Evolutionary conservation across 2,113 vertebrate genomes (phyloP).

Genomic region (Bostrychus sinensis): DNA sequence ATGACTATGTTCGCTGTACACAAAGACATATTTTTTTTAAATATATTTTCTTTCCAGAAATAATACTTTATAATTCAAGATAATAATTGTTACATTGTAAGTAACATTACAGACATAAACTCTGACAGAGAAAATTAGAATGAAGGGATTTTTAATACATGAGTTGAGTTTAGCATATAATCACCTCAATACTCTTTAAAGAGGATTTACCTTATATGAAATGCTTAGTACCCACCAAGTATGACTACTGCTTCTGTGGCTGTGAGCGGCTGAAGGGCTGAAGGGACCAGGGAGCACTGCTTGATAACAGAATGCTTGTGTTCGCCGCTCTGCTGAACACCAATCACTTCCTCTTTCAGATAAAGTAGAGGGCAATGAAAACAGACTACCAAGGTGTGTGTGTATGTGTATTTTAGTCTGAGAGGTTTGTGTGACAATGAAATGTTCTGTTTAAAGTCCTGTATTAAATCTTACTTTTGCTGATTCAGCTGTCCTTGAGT

Average conservation of each 20-base stretch:
- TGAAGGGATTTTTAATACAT: not conserved
- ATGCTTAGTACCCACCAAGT: constrained; percentile 22
- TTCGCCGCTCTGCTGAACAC: constrained; percentile 70
- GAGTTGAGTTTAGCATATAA: not conserved
- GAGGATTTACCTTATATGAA: constrained; percentile 43
- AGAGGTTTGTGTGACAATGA: constrained; percentile 40
- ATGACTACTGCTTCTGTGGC: constrained; percentile 8
- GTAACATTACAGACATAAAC: not conserved
- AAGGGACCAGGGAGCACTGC: constrained; percentile 55
- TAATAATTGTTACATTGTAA: too few species aligned
- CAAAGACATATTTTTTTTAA: too few species aligned
- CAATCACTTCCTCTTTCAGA: constrained; percentile 66
- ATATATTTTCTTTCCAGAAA: too few species aligned
- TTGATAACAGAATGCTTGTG: constrained; percentile 69
- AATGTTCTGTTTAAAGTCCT: constrained; percentile 31
- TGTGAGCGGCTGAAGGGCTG: constrained; percentile 26
- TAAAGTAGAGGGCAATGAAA: constrained; percentile 63
- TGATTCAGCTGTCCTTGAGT: constrained; percentile 67
- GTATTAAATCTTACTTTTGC: constrained; percentile 46
- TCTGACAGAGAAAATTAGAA: not conserved
- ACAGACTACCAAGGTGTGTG: constrained; percentile 34
- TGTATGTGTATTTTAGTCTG: constrained; percentile 14
- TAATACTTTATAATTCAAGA: too few species aligned
- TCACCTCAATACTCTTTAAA: constrained; percentile 25
- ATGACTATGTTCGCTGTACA: too few species aligned